Percentiles rank a stretch among this genome's conserved stretches.
These are phyloP conservation scores for Spinus pinus DNA, from an alignment of 2,797 vertebrate genomes.

Conservation along the genomic window DNA sequence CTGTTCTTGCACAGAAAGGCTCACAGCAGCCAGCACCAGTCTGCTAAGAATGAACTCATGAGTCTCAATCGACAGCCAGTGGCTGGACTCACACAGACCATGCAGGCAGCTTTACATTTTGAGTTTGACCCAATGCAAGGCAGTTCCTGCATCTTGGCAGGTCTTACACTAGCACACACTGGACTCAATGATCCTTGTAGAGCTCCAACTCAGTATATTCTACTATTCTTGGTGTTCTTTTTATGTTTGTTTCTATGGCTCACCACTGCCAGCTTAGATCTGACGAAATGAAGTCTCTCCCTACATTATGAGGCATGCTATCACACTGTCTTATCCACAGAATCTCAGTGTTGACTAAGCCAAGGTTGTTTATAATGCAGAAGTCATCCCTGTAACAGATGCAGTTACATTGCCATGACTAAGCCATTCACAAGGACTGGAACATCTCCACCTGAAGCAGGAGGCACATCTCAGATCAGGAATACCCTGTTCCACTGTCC, in stretches of 20 bases:
- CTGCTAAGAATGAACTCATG: neutral
- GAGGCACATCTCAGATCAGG: neutral
- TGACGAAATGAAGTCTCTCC: neutral
- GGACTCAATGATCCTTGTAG: neutral
- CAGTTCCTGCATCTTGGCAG: neutral
- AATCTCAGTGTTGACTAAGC: neutral
- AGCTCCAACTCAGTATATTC: neutral
- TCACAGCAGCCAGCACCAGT: neutral
- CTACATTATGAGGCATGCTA: neutral
- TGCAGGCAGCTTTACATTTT: neutral
- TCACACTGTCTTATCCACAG: neutral
- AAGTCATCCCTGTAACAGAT: neutral
- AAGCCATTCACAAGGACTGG: neutral
- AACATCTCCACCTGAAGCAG: neutral
- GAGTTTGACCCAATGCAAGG: neutral
- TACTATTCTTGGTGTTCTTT: accelerated
- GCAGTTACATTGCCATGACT: neutral
- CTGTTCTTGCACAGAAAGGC: neutral
- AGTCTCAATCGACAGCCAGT: neutral
- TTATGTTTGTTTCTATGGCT: neutral
- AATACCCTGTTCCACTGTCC: neutral
- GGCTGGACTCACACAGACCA: neutral
- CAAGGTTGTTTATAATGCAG: neutral
- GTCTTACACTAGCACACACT: neutral
- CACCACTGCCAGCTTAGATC: neutral